Evolutionary conservation across 2,797 vertebrate genomes (phyloP).

Genomic region (Chrosomus eos): DNA sequence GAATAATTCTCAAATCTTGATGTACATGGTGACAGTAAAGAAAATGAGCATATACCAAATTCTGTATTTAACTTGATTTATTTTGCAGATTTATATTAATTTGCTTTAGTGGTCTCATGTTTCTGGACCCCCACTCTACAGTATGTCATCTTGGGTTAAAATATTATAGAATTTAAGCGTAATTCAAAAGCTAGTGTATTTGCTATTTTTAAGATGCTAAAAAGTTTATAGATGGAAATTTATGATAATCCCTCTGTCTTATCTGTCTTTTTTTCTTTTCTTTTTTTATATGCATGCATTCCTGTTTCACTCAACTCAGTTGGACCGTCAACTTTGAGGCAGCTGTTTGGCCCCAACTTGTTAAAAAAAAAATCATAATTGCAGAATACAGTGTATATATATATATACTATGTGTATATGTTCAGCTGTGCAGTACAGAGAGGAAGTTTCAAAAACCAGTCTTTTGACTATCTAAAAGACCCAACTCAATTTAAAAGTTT

Average conservation of each 20-base stretch:
- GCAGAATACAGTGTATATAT: too few species aligned
- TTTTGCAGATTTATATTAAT: neutral
- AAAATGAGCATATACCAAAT: neutral
- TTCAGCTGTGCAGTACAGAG: conserved; percentile 12
- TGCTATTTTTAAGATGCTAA: conserved; percentile 42
- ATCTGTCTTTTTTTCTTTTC: conserved; percentile 64
- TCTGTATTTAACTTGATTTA: neutral
- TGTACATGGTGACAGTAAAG: neutral
- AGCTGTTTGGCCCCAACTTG: neutral
- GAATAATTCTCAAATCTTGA: neutral
- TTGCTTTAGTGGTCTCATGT: neutral
- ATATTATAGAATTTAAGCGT: neutral
- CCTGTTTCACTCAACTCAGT: conserved; percentile 7
- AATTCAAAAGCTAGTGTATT: conserved; percentile 32
- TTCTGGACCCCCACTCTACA: neutral
- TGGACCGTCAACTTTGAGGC: neutral
- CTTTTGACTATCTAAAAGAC: neutral
- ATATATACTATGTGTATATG: neutral
- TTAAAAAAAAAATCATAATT: neutral
- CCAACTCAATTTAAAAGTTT: neutral
- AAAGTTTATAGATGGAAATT: conserved; percentile 73
- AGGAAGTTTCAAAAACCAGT: neutral
- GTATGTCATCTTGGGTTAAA: neutral
- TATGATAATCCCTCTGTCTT: conserved; percentile 73
- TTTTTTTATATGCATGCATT: conserved; percentile 55